These are phyloP conservation scores for Halotydeus destructor DNA, from an alignment of 1,140 invertebrate genomes.

Conservation along the genomic window DNA sequence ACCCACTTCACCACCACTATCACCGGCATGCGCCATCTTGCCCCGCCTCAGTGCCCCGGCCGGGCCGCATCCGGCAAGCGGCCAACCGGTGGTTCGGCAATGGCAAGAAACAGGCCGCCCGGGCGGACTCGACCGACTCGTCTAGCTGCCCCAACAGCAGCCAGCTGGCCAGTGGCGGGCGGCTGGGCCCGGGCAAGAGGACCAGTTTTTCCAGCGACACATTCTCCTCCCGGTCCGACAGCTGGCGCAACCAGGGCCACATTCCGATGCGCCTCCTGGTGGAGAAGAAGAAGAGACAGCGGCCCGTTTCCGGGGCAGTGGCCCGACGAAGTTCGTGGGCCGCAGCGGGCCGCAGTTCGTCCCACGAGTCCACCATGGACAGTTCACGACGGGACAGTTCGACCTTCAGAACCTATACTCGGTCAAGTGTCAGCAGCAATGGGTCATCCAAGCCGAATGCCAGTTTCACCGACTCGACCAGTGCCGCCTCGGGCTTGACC, in stretches of 20 bases:
- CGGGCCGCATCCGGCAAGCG: constrained; percentile 2
- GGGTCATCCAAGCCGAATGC: no score
- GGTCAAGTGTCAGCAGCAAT: constrained; percentile 18
- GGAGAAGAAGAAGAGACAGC: constrained; percentile 21
- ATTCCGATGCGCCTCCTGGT: constrained; percentile 34
- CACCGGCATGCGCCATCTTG: no score
- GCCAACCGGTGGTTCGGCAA: constrained; percentile 12
- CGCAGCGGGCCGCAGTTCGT: constrained; percentile 3
- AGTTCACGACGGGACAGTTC: constrained; percentile 18
- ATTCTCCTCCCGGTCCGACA: constrained; percentile 58
- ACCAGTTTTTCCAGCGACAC: constrained; percentile 62
- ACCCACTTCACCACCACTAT: background rate
- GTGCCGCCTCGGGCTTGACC: no score
- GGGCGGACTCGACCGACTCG: constrained; percentile 47
- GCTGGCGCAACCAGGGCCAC: constrained; percentile 38
- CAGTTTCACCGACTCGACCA: no score
- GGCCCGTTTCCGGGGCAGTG: background rate
- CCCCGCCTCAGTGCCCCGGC: background rate
- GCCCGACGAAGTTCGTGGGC: constrained; percentile 15
- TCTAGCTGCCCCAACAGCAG: constrained; percentile 39
- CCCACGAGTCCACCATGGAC: constrained; percentile 16
- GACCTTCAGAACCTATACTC: constrained; percentile 16
- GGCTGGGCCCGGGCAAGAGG: constrained; percentile 25
- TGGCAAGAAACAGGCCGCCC: constrained; percentile 8
- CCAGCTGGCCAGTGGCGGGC: constrained; percentile 32